Base-by-base conservation (phyloP, 2,113 vertebrate species). In the Ellobius talpinus region DNA sequence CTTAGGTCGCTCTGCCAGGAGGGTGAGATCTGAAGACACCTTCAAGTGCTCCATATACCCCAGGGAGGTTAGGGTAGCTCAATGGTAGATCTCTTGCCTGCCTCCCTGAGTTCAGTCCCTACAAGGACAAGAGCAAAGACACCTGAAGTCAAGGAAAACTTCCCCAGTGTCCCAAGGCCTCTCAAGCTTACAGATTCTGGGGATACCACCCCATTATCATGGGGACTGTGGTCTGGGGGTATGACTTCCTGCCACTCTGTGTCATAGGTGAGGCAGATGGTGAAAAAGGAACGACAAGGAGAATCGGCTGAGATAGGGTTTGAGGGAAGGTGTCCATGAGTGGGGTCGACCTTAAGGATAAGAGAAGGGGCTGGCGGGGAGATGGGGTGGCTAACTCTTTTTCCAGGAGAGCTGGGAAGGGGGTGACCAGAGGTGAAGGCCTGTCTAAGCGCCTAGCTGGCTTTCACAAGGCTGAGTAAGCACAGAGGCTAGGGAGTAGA, bases 161-260 rank as follows among this genome's bases (percentile, higher is more conserved):
- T 13, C 13, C 17, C 45, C 76, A 74, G 58, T 87, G 76, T 78
- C 82, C 65, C 84, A 93, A 91, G 68, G n/a, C 31, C 42, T 92
- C 50, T 42, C 4, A 72, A 79, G 66, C 29, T 81, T 92, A 79
- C 89, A 9, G 84, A 76, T 97, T 78, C 39, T 85, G 65, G 77
- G 77, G 33, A 58, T 6, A 24, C 23, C 47, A 58, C 47, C 85
- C 85, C 47, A 17, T 52, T 70, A 70, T n/a, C 55, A 65, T 47
- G 14, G 36, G 61, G 5, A 29, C 14, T 94, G 52, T 11, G 2
- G 63, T 47, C 47, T 92, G 36, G 31, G 50, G 78, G 19, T 29
- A 0, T 84, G 58, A 39, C 58, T 86, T 96, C 70, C n/a, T 65
- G 91, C n/a, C 39, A 50, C 13, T 21, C 26, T 47, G 21, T 79